A percentile compares a stretch with the other conserved stretches of the same genome.
Conservation (phyloP, 53 echinoderm and acorn worm genomes). For the Astropecten irregularis region DNA sequence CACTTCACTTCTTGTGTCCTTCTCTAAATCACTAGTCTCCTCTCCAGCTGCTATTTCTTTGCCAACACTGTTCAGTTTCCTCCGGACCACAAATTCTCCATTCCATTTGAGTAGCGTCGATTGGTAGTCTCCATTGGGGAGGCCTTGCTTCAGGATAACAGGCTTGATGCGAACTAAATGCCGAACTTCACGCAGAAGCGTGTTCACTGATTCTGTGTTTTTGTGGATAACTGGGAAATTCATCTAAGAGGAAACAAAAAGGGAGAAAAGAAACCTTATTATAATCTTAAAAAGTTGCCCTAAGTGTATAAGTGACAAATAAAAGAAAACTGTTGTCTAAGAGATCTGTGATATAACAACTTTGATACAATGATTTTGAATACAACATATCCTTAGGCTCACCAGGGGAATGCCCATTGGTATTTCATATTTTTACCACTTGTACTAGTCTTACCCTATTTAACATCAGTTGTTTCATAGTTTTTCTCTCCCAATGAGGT, state of each 20-base stretch:
- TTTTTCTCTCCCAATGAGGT: conserved; percentile 79
- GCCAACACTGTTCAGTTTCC: conserved; percentile 60
- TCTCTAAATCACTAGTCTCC: too few species aligned
- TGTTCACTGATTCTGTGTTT: conserved; percentile 78
- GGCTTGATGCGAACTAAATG: conserved; percentile 91
- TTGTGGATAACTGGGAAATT: conserved; percentile 77
- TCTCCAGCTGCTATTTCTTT: conserved; percentile 1
- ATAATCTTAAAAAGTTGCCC: neutral
- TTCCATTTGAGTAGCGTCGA: conserved; percentile 86
- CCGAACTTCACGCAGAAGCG: conserved; percentile 62
- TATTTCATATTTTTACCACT: too few species aligned
- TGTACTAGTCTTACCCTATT: conserved; percentile 66
- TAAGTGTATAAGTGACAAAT: too few species aligned
- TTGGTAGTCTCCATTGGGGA: conserved; percentile 88
- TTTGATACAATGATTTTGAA: too few species aligned
- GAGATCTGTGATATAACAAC: too few species aligned
- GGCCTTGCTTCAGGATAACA: conserved; percentile 67
- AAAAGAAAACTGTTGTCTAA: neutral
- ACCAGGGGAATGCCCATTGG: too few species aligned
- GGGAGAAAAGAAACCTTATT: too few species aligned
- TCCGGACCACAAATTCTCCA: conserved; percentile 80
- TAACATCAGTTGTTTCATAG: conserved; percentile 63
- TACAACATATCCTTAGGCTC: too few species aligned
- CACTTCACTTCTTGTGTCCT: neutral
- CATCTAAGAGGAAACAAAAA: conserved; percentile 43